phyloP scores from a whole-genome alignment of 2,888 invertebrate species.

The Synanthedon andrenaeformis region DNA sequence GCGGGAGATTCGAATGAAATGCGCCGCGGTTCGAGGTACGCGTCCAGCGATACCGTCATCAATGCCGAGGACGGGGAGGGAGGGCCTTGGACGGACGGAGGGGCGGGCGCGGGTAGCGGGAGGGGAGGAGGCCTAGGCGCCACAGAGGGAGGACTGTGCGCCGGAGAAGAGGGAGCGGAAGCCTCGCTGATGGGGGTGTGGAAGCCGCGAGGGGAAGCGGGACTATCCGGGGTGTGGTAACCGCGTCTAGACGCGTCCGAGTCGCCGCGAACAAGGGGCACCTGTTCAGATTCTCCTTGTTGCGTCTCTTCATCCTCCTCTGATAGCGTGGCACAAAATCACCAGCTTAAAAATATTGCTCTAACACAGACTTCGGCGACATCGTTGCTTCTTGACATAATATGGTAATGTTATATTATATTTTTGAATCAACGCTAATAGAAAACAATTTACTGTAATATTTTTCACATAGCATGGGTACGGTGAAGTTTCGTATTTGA shows the following conservation, averaged over 20 bases:
- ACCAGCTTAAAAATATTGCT: background rate
- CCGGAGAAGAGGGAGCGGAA: slow-evolving; percentile 59
- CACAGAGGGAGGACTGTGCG: slow-evolving; percentile 26
- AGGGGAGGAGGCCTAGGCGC: slow-evolving; percentile 74
- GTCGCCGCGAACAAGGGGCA: slow-evolving; percentile 66
- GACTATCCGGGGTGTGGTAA: slow-evolving; percentile 58
- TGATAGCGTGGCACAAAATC: background rate
- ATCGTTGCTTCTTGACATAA: background rate
- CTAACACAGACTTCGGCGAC: background rate
- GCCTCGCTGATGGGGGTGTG: slow-evolving; percentile 77
- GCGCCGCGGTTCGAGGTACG: slow-evolving; percentile 85
- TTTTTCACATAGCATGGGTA: no score
- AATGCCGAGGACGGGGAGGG: slow-evolving; percentile 88
- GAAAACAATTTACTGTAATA: background rate
- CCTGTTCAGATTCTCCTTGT: slow-evolving; percentile 42
- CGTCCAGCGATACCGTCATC: slow-evolving; percentile 86
- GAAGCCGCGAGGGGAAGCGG: slow-evolving; percentile 72
- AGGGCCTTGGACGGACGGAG: slow-evolving; percentile 49
- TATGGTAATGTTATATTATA: background rate
- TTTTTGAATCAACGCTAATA: background rate
- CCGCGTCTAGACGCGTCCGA: slow-evolving; percentile 70
- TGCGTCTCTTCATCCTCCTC: slow-evolving; percentile 52
- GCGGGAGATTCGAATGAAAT: slow-evolving; percentile 86
- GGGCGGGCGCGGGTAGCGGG: slow-evolving; percentile 39
- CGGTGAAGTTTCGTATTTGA: no score